Base-by-base conservation (phyloP, 2,797 vertebrate species). In the Hippocampus kuda region DNA sequence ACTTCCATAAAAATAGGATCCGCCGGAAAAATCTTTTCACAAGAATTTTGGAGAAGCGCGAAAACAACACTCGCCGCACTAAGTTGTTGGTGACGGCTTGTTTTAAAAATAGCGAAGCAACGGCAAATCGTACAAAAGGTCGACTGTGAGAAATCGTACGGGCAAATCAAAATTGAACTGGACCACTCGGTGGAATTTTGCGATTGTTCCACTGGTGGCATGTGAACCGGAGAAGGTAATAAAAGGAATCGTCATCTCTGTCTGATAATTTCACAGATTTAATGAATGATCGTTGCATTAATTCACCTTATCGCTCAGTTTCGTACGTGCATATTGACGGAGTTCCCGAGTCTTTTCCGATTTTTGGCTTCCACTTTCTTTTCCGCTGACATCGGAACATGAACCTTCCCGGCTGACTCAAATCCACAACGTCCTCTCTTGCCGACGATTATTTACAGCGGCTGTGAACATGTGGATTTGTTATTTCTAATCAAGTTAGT, bases 401-500 rank as follows among this genome's bases (percentile, higher is more conserved):
- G 18, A 69, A 16, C 27, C 59, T 24, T 70, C 34, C 67, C 70
- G 34, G 34, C 64, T 72, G 51, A 59, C 54, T 26, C 70, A 26
- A 38, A 38, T 66, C 42, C 1, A n/a, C 49, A n/a, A 63, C 1
- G 67, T 62, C 2, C 16, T 49, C 51, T 69, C 65, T 63, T 51
- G 64, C 54, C 56, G 54, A 49, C 71, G 60, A 44, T 2, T 38
- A 41, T 27, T 61, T 22, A 59, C 13, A 69, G 42, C 34, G 64
- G 60, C 65, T 70, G 69, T 26, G 66, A 67, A 68, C 56, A 30
- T 68, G 51, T 24, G n/a, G 34, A 5, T 60, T 42, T 70, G 30
- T 51, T 26, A 72, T 78, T 75, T 79, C 9, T 34, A 20, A 18
- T 41, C 60, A 42, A 46, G 62, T 27, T 27, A 27, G 27, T 38